Base-by-base conservation (phyloP, 2,113 vertebrate genomes). In the Orycteropus afer region DNA sequence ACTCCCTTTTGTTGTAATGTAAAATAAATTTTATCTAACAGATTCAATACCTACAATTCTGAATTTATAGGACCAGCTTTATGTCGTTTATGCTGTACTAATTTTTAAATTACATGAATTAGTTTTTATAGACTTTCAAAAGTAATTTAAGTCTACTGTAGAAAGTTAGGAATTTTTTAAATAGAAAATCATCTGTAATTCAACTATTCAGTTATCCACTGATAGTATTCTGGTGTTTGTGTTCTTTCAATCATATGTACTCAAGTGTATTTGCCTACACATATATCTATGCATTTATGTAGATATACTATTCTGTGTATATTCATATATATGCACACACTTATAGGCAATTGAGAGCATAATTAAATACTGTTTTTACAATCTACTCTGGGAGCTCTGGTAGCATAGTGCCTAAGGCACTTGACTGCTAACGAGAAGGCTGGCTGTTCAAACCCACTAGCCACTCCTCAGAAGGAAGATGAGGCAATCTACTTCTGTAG, bases 21-120 rank as follows among this genome's bases (percentile, higher is more conserved):
- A 86, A 55, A 96, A 59, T 81, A 69, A 91, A 77, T 87, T 25
- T 82, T 51, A 84, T 86, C 7, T 32, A 57, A 49, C n/a, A 91
- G 37, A 61, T 45, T 49, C 32, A 86, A 51, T 15, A 84, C 76
- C 18, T 18, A 25, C 53, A 94, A 51, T 80, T 51, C 49, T 83
- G 37, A 84, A 90, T 87, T 78, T 80, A 32, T 63, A 76, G 93
- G 34, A 40, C n/a, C 45, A 95, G 73, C 9, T 73, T 67, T 87
- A 51, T 78, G 23, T 57, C 63, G 82, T 47, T 88, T 57, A 51
- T 18, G 2, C 27, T 74, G n/a, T 53, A 37, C 17, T 59, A 69
- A 53, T 47, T 94, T 90, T 92, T 55, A 92, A 96, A 88, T 87
- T 80, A 49, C 5, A 25, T 49, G 1, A 53, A 88, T 80, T 92